phyloP scores from a whole-genome alignment of 2,888 invertebrate genomes.

The Scaptomyza tumidula region DNA sequence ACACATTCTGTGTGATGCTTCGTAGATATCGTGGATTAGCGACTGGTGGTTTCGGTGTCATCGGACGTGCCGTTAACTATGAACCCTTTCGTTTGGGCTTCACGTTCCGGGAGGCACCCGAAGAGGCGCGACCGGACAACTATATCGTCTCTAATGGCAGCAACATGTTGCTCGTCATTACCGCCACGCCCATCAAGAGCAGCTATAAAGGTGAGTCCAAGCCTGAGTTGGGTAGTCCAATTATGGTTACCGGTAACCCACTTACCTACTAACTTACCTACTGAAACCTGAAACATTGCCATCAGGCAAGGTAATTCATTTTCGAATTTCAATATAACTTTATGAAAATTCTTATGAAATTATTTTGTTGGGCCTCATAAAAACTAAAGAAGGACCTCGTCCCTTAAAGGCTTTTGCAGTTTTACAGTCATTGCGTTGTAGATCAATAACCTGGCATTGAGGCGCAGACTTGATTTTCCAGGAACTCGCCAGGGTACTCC shows the following conservation, averaged over 20 bases:
- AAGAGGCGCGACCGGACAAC: conserved; percentile 83
- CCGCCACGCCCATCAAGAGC: conserved; percentile 90
- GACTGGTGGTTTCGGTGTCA: conserved; percentile 87
- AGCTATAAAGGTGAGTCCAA: conserved; percentile 89
- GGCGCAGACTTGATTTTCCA: not conserved
- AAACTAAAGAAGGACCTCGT: not conserved
- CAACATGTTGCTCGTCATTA: conserved; percentile 88
- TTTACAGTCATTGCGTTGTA: not conserved
- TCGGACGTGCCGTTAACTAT: conserved; percentile 87
- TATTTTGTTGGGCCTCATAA: no score
- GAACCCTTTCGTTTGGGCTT: conserved; percentile 90
- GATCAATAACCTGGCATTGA: not conserved
- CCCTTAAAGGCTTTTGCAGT: not conserved
- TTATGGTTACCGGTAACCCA: no score
- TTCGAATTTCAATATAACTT: no score
- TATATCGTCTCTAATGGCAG: conserved; percentile 84
- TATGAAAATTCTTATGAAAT: not conserved
- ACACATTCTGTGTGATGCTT: conserved; percentile 87
- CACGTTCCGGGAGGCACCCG: conserved; percentile 88
- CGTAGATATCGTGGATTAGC: conserved; percentile 88
- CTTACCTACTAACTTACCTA: no score
- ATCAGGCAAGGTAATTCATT: no score
- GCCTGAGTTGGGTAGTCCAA: not conserved
- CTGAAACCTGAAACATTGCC: no score
- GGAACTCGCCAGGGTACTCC: not conserved